phyloP scores from a whole-genome alignment of 2,113 vertebrate genomes.

The Eclectus roratus region DNA sequence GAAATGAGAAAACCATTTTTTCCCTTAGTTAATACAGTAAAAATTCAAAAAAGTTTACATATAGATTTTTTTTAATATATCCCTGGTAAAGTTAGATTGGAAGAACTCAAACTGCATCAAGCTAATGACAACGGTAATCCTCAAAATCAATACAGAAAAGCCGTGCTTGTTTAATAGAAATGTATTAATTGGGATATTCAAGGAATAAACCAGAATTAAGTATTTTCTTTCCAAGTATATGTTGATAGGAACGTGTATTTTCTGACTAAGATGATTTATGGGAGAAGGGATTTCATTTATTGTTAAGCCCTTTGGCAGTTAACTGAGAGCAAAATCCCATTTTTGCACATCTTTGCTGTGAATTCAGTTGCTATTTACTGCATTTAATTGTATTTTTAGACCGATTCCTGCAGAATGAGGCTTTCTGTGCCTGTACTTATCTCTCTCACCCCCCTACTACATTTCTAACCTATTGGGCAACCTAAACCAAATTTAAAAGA shows the following conservation, averaged over 20 bases:
- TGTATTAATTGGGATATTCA: background rate
- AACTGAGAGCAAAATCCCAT: background rate
- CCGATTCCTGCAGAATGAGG: background rate
- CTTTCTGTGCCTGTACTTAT: background rate
- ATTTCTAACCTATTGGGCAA: background rate
- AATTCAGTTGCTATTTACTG: background rate
- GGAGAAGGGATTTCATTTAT: background rate
- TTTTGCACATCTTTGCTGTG: background rate
- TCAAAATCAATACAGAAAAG: background rate
- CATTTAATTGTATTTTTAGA: background rate
- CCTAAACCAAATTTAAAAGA: background rate
- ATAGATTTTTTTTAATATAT: background rate
- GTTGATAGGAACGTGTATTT: background rate
- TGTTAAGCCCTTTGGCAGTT: background rate
- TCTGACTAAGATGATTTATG: background rate
- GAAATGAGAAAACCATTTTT: background rate
- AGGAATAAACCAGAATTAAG: background rate
- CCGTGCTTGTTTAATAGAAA: background rate
- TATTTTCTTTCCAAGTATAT: background rate
- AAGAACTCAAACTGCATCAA: background rate
- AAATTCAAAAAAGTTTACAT: background rate
- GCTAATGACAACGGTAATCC: background rate
- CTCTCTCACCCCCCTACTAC: background rate
- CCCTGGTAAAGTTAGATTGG: background rate
- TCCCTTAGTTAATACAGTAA: background rate